Percentiles rank a stretch among this genome's conserved stretches.
Conservation (phyloP, 2,888 invertebrate species). For the Tryphoninae sp. region DNA sequence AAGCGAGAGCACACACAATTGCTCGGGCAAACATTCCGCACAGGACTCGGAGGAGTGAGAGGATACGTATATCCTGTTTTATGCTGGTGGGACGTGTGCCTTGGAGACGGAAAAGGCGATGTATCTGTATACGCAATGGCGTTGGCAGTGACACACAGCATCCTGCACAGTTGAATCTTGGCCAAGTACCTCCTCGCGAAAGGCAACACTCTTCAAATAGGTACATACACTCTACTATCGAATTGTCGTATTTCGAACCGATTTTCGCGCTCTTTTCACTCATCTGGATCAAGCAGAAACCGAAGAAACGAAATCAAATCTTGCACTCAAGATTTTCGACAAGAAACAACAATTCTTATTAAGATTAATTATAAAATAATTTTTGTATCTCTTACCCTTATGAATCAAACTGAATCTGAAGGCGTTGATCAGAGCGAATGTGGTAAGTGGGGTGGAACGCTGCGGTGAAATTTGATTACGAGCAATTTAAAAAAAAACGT, state of each 20-base stretch:
- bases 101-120: slow-evolving; percentile 10
- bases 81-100: slow-evolving; percentile 43
- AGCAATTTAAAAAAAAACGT: too few species aligned
- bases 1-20: slow-evolving; percentile 50
- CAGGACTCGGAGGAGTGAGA: slow-evolving; percentile 20
- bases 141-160: slow-evolving; percentile 44
- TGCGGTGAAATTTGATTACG: too few species aligned
- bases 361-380: too few species aligned
- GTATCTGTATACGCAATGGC: slow-evolving; percentile 22
- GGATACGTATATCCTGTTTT: slow-evolving; percentile 42
- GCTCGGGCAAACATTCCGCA: slow-evolving; percentile 46
- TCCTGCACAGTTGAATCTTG: slow-evolving; percentile 3
- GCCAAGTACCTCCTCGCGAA: slow-evolving; percentile 48
- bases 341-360: too few species aligned
- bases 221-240: slow-evolving; percentile 22
- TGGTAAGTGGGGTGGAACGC: too few species aligned
- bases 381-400: too few species aligned
- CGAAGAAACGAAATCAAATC: neutral
- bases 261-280: neutral
- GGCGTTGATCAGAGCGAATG: too few species aligned
- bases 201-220: slow-evolving; percentile 49
- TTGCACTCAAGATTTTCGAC: neutral
- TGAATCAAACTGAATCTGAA: too few species aligned
- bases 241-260: neutral
- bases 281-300: neutral